Percentiles rank a stretch among this genome's conserved stretches.
These are phyloP conservation scores for Gymnoscelis rufifasciata DNA, from an alignment of 2,888 invertebrate species.

Conservation along the genomic window DNA sequence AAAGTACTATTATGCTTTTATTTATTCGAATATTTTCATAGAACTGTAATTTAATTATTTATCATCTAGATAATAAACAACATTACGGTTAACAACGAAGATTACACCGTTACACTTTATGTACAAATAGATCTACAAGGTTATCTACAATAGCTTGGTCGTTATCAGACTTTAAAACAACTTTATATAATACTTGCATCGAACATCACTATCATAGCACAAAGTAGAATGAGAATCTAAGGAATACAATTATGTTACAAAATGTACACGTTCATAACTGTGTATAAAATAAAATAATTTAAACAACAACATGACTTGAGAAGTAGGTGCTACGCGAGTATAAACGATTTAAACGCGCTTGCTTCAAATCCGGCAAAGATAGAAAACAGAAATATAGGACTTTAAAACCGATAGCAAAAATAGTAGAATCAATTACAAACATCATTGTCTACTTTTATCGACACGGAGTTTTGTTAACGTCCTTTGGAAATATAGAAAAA, in stretches of 20 bases:
- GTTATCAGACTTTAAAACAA: conserved; percentile 73
- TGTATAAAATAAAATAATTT: conserved; percentile 25
- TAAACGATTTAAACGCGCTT: conserved; percentile 45
- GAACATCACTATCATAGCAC: conserved; percentile 46
- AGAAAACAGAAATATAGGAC: conserved; percentile 1
- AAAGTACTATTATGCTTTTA: conserved; percentile 52
- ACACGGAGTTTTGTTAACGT: conserved; percentile 4
- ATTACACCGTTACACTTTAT: conserved; percentile 53
- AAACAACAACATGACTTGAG: conserved; percentile 19
- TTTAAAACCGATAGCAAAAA: conserved; percentile 9
- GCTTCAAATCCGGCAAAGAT: conserved; percentile 13
- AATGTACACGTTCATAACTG: conserved; percentile 41
- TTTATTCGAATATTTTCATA: conserved; percentile 65
- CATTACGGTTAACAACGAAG: conserved; percentile 65
- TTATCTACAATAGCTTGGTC: conserved; percentile 74
- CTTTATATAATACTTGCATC: conserved; percentile 39
- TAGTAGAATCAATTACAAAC: conserved; percentile 11
- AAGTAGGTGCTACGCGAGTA: conserved; percentile 23
- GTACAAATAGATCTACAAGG: conserved; percentile 60
- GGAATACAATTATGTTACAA: conserved; percentile 29
- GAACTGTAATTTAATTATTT: conserved; percentile 51
- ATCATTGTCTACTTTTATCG: too few relatives aligned
- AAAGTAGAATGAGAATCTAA: conserved; percentile 34
- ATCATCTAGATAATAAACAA: conserved; percentile 67
- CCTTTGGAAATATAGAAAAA: conserved; percentile 18